Evolutionary conservation across 2,113 vertebrate genomes (phyloP).

Genomic region (Sorex araneus): DNA sequence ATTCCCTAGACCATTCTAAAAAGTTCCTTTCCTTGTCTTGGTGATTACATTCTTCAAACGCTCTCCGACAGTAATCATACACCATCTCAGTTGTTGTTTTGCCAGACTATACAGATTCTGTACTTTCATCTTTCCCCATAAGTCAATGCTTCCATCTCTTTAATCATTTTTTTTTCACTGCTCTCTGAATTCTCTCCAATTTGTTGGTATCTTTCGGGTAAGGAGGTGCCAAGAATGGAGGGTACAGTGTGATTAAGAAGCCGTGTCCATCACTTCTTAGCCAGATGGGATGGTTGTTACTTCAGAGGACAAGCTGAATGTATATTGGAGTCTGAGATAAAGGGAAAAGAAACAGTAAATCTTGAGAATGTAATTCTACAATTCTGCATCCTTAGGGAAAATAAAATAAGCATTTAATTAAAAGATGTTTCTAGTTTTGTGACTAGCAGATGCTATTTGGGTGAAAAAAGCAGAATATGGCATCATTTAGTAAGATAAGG

Average conservation of each 20-base stretch:
- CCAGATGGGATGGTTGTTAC: constrained; percentile 76
- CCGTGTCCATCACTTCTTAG: constrained; percentile 71
- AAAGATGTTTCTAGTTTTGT: constrained; percentile 74
- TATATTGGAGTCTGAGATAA: constrained; percentile 61
- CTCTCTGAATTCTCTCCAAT: constrained; percentile 82
- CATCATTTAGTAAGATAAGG: constrained; percentile 75
- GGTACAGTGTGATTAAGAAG: constrained; percentile 75
- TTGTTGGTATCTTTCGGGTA: constrained; percentile 76
- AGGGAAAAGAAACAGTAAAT: constrained; percentile 68
- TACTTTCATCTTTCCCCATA: constrained; percentile 78
- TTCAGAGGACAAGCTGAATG: constrained; percentile 70
- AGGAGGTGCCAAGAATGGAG: constrained; percentile 76
- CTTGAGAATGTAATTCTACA: constrained; percentile 64
- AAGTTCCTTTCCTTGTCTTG: background rate
- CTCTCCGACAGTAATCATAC: constrained; percentile 60
- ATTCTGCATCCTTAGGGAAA: constrained; percentile 70
- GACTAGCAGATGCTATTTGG: constrained; percentile 74
- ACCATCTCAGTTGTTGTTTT: constrained; percentile 46
- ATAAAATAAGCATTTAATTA: constrained; percentile 81
- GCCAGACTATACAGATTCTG: constrained; percentile 75
- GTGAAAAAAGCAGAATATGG: constrained; percentile 64
- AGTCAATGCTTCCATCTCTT: constrained; percentile 78
- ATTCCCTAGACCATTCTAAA: constrained; percentile 52
- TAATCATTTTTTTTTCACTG: constrained; percentile 83
- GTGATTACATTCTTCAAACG: constrained; percentile 71